Percentiles rank a stretch among this genome's conserved stretches.
phyloP scores from a whole-genome alignment of 2,113 vertebrate species.

The Arenaria interpres region DNA sequence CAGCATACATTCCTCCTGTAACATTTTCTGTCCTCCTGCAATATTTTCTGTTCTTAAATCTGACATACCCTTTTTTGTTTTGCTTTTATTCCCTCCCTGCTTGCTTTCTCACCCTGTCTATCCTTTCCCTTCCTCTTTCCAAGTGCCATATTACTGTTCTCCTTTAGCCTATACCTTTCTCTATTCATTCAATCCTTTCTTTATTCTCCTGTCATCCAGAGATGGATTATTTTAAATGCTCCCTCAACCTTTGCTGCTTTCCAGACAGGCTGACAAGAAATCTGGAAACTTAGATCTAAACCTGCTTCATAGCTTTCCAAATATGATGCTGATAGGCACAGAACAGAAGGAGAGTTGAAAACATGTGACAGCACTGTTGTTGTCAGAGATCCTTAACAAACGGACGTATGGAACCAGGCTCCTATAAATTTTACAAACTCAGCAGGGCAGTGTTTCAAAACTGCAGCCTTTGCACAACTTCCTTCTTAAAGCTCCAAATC shows the following conservation, averaged over 20 bases:
- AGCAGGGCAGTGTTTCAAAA: not conserved
- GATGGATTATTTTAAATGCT: constrained; percentile 59
- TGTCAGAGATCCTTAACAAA: not conserved
- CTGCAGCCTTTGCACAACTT: not conserved
- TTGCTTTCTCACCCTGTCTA: not conserved
- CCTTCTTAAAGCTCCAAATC: not conserved
- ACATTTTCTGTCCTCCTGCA: not conserved
- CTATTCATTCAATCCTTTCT: constrained; percentile 2
- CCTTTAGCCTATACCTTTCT: not conserved
- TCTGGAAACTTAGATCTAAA: constrained; percentile 33
- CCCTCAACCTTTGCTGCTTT: constrained; percentile 34
- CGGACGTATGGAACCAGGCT: not conserved
- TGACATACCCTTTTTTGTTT: not conserved
- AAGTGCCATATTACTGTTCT: not conserved
- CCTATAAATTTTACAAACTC: not conserved
- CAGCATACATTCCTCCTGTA: not conserved
- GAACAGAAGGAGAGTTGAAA: not conserved
- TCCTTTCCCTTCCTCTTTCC: not conserved
- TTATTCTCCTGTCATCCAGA: constrained; percentile 46
- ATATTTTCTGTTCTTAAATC: not conserved
- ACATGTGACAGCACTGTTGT: not conserved
- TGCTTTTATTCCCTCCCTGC: not conserved
- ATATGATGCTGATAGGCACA: not conserved
- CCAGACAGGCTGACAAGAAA: constrained; percentile 47
- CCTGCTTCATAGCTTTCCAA: constrained; percentile 22